Evolutionary conservation across 2,113 vertebrate genomes (phyloP).

Genomic region (Panthera tigris): DNA sequence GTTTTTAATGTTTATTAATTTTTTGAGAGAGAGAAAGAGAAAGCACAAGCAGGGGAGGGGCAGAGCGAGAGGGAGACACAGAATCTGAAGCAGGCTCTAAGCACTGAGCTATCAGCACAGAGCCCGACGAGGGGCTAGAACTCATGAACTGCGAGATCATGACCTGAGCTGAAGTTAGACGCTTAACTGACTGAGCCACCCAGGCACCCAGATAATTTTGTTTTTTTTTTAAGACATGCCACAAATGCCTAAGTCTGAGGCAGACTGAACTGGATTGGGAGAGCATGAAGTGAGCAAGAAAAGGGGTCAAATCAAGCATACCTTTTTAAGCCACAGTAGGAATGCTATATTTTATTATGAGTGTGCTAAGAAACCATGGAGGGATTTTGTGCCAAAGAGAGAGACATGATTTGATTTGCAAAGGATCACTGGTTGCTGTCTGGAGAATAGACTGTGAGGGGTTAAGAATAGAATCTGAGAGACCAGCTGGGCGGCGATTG

Average conservation of each 20-base stretch:
- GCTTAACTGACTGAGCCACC: no score
- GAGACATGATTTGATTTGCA: not conserved
- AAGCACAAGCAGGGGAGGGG: no score
- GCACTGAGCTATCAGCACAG: no score
- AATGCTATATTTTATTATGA: not conserved
- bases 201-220: not conserved
- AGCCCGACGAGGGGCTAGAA: no score
- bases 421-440: not conserved
- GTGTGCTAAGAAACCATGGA: not conserved
- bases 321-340: not conserved
- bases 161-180: no score
- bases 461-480: conserved; percentile 25
- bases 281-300: not conserved
- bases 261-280: not conserved
- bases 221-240: not conserved
- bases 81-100: no score
- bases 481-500: not conserved
- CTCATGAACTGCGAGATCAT: no score
- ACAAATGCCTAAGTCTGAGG: not conserved
- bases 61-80: no score
- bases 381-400: not conserved
- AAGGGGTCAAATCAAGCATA: not conserved
- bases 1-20: no score
- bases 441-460: not conserved
- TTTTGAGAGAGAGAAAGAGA: no score